Base-by-base conservation (phyloP, 2,113 vertebrate species). In the Rallus limicola region DNA sequence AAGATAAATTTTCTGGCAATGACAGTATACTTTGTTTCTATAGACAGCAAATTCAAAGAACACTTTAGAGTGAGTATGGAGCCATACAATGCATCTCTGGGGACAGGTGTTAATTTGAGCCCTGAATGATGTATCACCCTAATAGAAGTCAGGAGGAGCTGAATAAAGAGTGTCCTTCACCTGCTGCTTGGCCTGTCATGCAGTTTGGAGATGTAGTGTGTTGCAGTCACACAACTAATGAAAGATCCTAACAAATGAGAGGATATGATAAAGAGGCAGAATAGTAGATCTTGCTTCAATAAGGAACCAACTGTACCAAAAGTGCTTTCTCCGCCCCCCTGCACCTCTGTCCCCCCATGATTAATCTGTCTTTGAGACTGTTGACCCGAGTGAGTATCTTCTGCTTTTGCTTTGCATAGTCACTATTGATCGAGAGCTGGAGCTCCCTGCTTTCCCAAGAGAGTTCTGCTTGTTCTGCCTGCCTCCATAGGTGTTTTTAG, bases 161-260 rank as follows among this genome's bases (percentile, higher is more conserved):
- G 68, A 95, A 95, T 95, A 96, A 93, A 92, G 63, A 29, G 62
- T 82, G 62, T 46, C 68, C 68, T 94, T 97, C 85, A 93, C 89
- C 86, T 93, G 85, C 79, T 93, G 65, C 84, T 93, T 84, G 82
- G 77, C 64, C 29, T 83, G 91, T 93, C 25, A 21, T 11, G n/a
- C 68, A 14, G 79, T 81, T 88, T 83, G 71, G 64, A 83, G 82
- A 96, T 70, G 81, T 78, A 88, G 72, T 79, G 83, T 74, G 63
- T 92, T 96, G 42, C 87, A 78, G 96, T 96, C 83, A 88, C 88
- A 88, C 34, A 92, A 46, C 86, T 90, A 94, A 89, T 93, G 86
- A 92, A 93, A 88, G 44, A 20, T 63, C 82, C 82, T 94, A 92
- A 93, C 92, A 95, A 95, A 89, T 92, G 79, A 87, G 90, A 71